These are phyloP conservation scores for Camponotus pennsylvanicus DNA, from an alignment of 1,140 invertebrate species.

Conservation along the genomic window DNA sequence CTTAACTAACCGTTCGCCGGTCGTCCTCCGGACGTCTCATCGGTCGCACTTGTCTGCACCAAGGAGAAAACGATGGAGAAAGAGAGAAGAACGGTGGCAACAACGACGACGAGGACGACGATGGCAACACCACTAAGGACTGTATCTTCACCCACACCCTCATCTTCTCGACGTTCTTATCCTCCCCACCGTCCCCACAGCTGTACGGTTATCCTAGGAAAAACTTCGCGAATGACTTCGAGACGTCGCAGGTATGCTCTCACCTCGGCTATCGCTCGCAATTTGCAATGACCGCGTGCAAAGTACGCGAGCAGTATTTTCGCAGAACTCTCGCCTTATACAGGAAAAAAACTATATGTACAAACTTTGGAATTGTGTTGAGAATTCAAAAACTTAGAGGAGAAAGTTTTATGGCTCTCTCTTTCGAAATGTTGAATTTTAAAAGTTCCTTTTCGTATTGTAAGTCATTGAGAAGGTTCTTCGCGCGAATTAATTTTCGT, in stretches of 20 bases:
- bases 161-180: constrained; percentile 10
- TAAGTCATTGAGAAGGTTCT: neutral
- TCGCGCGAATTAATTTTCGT: constrained; percentile 34
- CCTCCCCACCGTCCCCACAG: neutral
- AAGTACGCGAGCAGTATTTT: constrained; percentile 11
- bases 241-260: constrained; percentile 45
- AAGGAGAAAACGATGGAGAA: neutral
- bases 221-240: constrained; percentile 55
- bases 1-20: constrained; percentile 82
- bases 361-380: neutral
- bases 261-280: constrained; percentile 48
- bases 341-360: neutral
- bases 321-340: neutral
- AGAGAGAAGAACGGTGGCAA: constrained; percentile 21
- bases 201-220: constrained; percentile 35
- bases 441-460: constrained; percentile 8
- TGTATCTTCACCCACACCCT: constrained; percentile 41
- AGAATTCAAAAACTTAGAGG: constrained; percentile 8
- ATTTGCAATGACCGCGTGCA: constrained; percentile 40
- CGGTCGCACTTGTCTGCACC: constrained; percentile 66
- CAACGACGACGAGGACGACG: constrained; percentile 1
- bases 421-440: neutral
- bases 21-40: constrained; percentile 74
- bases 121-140: constrained; percentile 64
- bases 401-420: neutral